Base-by-base conservation (phyloP, 2,113 vertebrate species). In the Furnarius figulus region DNA sequence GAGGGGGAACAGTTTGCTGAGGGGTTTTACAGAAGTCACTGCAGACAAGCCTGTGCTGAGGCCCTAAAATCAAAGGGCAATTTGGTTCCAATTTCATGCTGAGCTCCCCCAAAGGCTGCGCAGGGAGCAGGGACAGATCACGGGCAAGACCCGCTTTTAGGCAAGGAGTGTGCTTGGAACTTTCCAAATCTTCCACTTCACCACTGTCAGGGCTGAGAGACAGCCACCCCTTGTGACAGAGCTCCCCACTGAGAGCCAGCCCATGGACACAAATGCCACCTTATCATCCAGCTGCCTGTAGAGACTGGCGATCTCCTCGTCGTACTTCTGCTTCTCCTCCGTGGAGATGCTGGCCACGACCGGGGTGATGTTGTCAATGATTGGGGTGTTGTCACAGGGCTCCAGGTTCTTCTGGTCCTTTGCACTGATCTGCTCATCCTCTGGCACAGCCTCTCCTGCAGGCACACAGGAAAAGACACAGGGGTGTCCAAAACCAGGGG, bases 251-350 rank as follows among this genome's bases (percentile, higher is more conserved):
- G n/a, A 24, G 23, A 8, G 33, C 35, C 28, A 70, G 47, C 0
- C 0, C 92, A 55, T 4, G 49, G 65, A 70, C 53, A 39, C 52
- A 2, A 18, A 49, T 67, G 95, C 66, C 91, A 99, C 99, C 98
- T 99, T 99, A 72, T 99, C 99, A 35, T 99, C 99, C 97, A 99
- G 97, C 90, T 99, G 99, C 39, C 98, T 98, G 98, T 99, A 99
- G 62, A 99, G 98, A 66, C 98, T 98, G 89, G 97, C 97, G 49
- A 99, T 98, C 85, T 99, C 98, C 73, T 99, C 98, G 0, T 99
- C 99, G 0, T 98, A 99, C 77, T 99, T 99, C 87, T 97, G 97
- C 67, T 97, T 98, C 94, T 99, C 99, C 72, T 98, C 97, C 0
- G 96, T 59, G 1, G 98, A 97, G 78, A 98, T 98, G 10, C 97